Conservation (phyloP, 2,888 invertebrate species). For the Troides oblongomaculatus region DNA sequence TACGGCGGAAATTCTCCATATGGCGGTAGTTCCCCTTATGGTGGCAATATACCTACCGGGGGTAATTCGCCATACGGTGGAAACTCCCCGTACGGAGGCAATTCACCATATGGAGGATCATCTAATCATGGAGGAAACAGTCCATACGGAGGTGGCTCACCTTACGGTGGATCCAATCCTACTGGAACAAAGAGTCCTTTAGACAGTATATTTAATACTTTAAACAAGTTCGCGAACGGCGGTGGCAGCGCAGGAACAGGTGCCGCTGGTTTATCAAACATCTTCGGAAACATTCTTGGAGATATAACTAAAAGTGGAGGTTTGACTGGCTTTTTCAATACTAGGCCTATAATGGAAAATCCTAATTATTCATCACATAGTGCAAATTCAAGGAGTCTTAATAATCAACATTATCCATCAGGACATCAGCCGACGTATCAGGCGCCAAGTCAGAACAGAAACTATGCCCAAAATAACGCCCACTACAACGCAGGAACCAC, state of each 20-base stretch:
- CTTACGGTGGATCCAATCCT: slow-evolving; percentile 41
- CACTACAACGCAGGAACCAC: slow-evolving; percentile 51
- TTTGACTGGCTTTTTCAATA: slow-evolving; percentile 60
- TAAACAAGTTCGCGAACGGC: slow-evolving; percentile 36
- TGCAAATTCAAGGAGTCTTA: slow-evolving; percentile 65
- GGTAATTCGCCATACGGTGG: slow-evolving; percentile 41
- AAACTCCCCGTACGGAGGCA: slow-evolving; percentile 40
- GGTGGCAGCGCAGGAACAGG: slow-evolving; percentile 36
- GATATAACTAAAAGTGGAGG: slow-evolving; percentile 62
- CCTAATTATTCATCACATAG: slow-evolving; percentile 66
- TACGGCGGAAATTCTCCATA: slow-evolving; percentile 32
- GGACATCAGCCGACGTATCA: slow-evolving; percentile 60
- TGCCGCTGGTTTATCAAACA: slow-evolving; percentile 51
- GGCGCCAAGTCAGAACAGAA: slow-evolving; percentile 56
- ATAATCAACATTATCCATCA: slow-evolving; percentile 65
- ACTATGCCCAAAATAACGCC: slow-evolving; percentile 58
- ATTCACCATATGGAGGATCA: slow-evolving; percentile 42
- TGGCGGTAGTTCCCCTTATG: slow-evolving; percentile 38
- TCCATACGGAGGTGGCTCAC: slow-evolving; percentile 39
- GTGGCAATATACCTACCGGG: slow-evolving; percentile 29
- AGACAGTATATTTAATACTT: slow-evolving; percentile 33
- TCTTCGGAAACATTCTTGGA: slow-evolving; percentile 65
- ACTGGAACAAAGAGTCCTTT: slow-evolving; percentile 35
- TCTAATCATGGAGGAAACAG: slow-evolving; percentile 44
- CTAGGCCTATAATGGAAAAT: slow-evolving; percentile 71